Percentiles rank a stretch among this genome's conserved stretches.
Evolutionary conservation across 2,113 vertebrate species (phyloP).

Genomic region (Oryzias curvinotus): DNA sequence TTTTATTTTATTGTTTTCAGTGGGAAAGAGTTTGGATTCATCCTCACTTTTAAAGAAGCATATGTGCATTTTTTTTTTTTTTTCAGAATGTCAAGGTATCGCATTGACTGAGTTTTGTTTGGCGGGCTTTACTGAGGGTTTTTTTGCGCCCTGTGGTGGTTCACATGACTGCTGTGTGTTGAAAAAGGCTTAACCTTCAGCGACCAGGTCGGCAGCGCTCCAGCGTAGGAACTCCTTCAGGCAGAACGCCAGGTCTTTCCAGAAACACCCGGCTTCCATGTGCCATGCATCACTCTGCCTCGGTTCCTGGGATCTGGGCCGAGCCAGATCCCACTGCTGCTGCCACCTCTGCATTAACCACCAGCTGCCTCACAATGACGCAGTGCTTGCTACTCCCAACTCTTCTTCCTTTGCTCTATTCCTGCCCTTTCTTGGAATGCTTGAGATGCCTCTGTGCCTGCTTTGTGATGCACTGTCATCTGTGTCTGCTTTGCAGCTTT

Average conservation of each 20-base stretch:
- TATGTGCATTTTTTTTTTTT: not conserved
- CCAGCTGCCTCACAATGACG: conserved; percentile 3
- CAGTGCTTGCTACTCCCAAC: conserved; percentile 3
- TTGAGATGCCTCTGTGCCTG: conserved; percentile 24
- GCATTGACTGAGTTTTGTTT: not conserved
- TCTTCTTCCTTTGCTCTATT: conserved; percentile 19
- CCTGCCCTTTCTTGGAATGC: conserved; percentile 3
- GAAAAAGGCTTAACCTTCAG: conserved; percentile 12
- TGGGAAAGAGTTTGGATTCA: not conserved
- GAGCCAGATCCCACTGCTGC: conserved; percentile 22
- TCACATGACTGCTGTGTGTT: not conserved
- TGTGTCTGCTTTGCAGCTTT: conserved; percentile 40
- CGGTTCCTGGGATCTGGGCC: conserved; percentile 52
- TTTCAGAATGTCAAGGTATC: not conserved
- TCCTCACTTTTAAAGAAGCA: not conserved
- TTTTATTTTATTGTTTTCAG: not conserved
- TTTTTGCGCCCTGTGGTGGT: not conserved
- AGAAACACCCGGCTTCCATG: conserved; percentile 51
- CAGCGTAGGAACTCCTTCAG: conserved; percentile 41
- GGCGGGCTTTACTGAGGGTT: not conserved
- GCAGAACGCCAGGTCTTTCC: conserved; percentile 56
- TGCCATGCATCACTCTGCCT: conserved; percentile 60
- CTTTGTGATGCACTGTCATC: conserved; percentile 9
- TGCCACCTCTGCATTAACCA: conserved; percentile 30
- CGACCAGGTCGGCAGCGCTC: conserved; percentile 9